These are phyloP conservation scores for Cenopis cana DNA, from an alignment of 2,888 invertebrate species.

Conservation along the genomic window DNA sequence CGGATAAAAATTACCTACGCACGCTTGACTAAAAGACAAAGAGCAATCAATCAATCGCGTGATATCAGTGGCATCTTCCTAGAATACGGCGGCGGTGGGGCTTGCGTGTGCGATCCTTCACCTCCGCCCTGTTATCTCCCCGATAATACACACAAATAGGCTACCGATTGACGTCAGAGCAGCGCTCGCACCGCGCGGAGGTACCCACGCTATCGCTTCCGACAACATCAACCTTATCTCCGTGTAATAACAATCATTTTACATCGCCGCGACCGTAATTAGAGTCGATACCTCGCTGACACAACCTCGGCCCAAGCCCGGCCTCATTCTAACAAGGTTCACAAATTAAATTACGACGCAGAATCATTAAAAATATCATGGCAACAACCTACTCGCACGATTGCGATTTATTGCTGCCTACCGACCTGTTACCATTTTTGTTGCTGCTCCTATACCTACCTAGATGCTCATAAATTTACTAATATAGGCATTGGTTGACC, in stretches of 20 bases:
- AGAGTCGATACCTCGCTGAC: constrained; percentile 52
- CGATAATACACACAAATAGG: constrained; percentile 72
- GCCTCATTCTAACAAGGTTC: constrained; percentile 70
- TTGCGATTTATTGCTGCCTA: constrained; percentile 37
- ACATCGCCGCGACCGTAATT: constrained; percentile 31
- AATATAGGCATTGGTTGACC: not conserved
- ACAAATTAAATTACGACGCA: constrained; percentile 70
- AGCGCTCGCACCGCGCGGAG: constrained; percentile 58
- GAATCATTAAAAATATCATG: constrained; percentile 56
- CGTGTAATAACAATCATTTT: constrained; percentile 51
- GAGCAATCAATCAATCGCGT: constrained; percentile 70
- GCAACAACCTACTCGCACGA: constrained; percentile 39
- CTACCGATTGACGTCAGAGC: constrained; percentile 78
- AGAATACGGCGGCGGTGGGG: constrained; percentile 59
- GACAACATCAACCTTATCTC: constrained; percentile 52
- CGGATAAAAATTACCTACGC: constrained; percentile 29
- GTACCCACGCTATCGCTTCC: constrained; percentile 54
- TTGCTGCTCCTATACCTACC: not conserved
- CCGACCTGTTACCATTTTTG: constrained; percentile 32
- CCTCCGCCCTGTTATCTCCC: constrained; percentile 63
- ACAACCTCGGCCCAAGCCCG: constrained; percentile 62
- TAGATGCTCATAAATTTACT: not conserved
- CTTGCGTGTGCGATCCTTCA: constrained; percentile 73
- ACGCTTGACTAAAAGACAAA: constrained; percentile 61
- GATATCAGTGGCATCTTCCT: constrained; percentile 59